A percentile compares a stretch with the other conserved stretches of the same genome.
Evolutionary conservation across 2,888 invertebrate species (phyloP).

Genomic region (Oxycera nigricornis): DNA sequence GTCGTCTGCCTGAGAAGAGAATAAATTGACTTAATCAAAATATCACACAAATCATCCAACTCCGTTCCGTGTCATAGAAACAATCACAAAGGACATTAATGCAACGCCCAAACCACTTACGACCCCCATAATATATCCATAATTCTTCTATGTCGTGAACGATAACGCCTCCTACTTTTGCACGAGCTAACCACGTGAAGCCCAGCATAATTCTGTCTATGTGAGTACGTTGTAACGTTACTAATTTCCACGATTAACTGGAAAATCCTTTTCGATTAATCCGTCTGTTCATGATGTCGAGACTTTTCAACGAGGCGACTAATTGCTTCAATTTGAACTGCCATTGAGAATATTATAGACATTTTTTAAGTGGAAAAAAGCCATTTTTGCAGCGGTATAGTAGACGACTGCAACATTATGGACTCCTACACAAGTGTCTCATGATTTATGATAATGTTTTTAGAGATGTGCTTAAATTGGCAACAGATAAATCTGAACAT

Average conservation of each 20-base stretch:
- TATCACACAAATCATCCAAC: background rate
- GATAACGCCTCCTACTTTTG: background rate
- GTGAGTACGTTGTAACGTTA: too few relatives aligned
- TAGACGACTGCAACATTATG: background rate
- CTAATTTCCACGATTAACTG: slow-evolving; percentile 23
- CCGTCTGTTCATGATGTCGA: slow-evolving; percentile 30
- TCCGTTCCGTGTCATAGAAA: background rate
- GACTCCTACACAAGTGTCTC: background rate
- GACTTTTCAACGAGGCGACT: slow-evolving; percentile 31
- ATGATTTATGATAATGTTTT: background rate
- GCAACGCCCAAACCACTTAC: background rate
- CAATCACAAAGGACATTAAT: background rate
- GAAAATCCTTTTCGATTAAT: slow-evolving; percentile 24
- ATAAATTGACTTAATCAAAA: background rate
- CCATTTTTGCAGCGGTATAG: background rate
- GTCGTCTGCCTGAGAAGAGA: too few relatives aligned
- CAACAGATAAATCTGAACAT: too few relatives aligned
- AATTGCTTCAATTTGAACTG: slow-evolving; percentile 35
- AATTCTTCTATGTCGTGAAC: background rate
- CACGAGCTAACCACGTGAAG: too few relatives aligned
- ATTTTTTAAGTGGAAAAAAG: background rate
- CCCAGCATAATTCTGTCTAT: too few relatives aligned
- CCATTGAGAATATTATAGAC: slow-evolving; percentile 5
- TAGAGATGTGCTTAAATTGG: background rate
- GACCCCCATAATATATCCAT: too few relatives aligned